Conservation (phyloP, 2,888 invertebrate genomes). For the Tetanocera ferruginea region DNA sequence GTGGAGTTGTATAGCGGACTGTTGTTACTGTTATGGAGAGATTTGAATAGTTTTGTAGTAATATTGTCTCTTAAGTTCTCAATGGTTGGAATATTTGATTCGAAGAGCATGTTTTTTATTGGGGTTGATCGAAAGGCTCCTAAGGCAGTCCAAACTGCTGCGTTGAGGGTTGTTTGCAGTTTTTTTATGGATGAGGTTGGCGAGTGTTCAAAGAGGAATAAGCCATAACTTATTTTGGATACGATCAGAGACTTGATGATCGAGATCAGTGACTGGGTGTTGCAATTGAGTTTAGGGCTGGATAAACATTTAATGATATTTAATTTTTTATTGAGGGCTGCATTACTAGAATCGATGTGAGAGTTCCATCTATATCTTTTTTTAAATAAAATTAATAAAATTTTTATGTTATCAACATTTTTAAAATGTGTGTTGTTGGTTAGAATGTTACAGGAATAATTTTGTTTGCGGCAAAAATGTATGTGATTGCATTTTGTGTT, state of each 20-base stretch:
- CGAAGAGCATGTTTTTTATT: slow-evolving; percentile 39
- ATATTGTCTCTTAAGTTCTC: too few species aligned
- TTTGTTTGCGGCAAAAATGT: too few species aligned
- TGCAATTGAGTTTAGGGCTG: slow-evolving; percentile 32
- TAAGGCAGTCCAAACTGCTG: slow-evolving; percentile 29
- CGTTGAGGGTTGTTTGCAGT: slow-evolving; percentile 26
- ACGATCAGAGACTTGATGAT: too few species aligned
- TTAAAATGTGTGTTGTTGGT: neutral
- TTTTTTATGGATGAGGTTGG: slow-evolving; percentile 19
- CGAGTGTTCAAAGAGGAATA: slow-evolving; percentile 29
- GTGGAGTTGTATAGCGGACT: neutral
- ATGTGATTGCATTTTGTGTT: too few species aligned
- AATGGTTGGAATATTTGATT: too few species aligned
- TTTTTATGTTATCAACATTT: neutral
- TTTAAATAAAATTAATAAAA: slow-evolving; percentile 17
- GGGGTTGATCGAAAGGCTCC: slow-evolving; percentile 39
- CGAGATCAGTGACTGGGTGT: slow-evolving; percentile 28
- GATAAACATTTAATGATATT: slow-evolving; percentile 41
- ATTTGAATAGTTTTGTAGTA: too few species aligned
- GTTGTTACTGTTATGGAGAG: neutral
- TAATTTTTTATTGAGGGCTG: neutral
- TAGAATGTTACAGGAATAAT: too few species aligned
- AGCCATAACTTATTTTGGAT: slow-evolving; percentile 38
- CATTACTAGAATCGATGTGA: neutral
- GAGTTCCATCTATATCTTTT: slow-evolving; percentile 18